Base-by-base conservation (phyloP, 1,140 invertebrate species). In the Agrilus planipennis region DNA sequence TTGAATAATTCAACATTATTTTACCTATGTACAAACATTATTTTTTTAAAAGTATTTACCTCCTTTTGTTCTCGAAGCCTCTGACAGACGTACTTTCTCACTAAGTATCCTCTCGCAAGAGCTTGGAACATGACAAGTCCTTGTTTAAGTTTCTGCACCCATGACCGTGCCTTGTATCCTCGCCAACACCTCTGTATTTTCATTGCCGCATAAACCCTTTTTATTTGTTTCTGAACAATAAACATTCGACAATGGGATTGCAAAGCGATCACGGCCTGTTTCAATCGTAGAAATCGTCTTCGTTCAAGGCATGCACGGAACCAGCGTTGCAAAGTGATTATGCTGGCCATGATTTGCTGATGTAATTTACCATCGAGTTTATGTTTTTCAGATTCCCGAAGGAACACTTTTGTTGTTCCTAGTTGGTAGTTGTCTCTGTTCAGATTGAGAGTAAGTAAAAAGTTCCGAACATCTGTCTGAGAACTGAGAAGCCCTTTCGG, bases 381-480 rank as follows among this genome's bases (percentile, higher is more conserved):
- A 46, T 90, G 76, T 61, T 95, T 94, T 62, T 95, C 90, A n/a
- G 84, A 84, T 61, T 95, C 91, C 28, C 90, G 69, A 61, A 95
- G 73, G 55, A 94, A 95, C 25, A 96, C 83, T 71, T 96, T 96
- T 2, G 79, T 89, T 15, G 67, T 68, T 22, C 78, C 92, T 37
- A 94, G 72, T 66, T 97, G 91, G 67, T 92, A 93, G 62, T 94
- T 91, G 54, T 89, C 83, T 28, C 76, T 67, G 53, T 90, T 84
- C 29, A 92, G 69, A 61, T 89, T 81, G 42, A 90, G 69, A 1
- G 76, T 79, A 2, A 77, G 64, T 3, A 94, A 62, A 57, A 92
- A 92, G 46, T 82, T 70, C 41, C 79, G 64, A 6, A 94, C 81
- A 59, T 92, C 87, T 23, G 65, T 65, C 53, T 86, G 79, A 1